Evolutionary conservation across 2,888 invertebrate genomes (phyloP), one percentile per base, ranked within the genome.

Genomic region (Drosophila nr. perissopoda): DNA sequence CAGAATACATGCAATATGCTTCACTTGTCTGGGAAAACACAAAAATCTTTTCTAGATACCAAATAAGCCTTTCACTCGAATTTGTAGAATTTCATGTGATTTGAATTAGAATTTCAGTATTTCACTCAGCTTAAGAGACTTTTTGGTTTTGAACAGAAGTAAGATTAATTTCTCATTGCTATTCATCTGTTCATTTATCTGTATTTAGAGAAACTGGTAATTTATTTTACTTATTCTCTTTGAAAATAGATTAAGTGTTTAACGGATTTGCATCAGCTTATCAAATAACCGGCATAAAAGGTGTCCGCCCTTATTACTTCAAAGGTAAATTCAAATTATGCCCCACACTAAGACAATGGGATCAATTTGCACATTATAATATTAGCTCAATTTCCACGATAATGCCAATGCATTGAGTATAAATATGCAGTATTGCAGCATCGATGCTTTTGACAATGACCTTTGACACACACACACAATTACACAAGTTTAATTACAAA

Each of bases 401-500:
- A n/a, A 57, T 57, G 48, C 13, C 21, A 45, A 52, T 71, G 54
- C 64, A 48, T 66, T 54, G 3, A 8, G 34, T 21, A 13, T 10
- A 38, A 63, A 65, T 78, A 63, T 52, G 27, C 40, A 34, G 40
- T 51, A 65, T 38, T 69, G 66, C 65, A 72, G 42, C 68, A 69
- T 59, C 57, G 76, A 38, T 64, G 53, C 58, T 29, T 38, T 56
- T 36, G 49, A 2, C 58, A 52, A 45, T 78, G 69, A 78, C 76
- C 80, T 76, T 76, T 80, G 69, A 36, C 54, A 60, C 51, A 34
- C 63, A 36, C 54, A 60, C 51, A 34, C 63, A 80, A 80, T 80
- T 80, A 80, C 11, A 51, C 52, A 48, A 31, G 11, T 36, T 48
- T 80, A 78, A 78, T 80, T 80, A 66, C 56, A 73, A 45, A 67